Conservation (phyloP, 2,113 vertebrate genomes). For the Bambusicola thoracicus region DNA sequence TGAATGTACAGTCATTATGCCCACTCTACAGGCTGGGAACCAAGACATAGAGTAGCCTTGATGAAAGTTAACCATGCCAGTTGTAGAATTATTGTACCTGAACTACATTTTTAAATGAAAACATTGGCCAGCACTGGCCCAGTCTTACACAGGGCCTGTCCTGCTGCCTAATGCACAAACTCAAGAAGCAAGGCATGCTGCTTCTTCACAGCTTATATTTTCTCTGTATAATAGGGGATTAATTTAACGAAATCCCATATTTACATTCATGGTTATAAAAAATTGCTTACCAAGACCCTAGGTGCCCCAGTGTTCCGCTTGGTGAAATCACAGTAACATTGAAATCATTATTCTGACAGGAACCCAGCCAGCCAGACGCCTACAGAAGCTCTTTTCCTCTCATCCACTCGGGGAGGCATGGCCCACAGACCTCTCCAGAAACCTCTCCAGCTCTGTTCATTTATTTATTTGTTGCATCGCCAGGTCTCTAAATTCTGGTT, state of each 20-base stretch:
- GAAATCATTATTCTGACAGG: slow-evolving; percentile 68
- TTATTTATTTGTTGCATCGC: slow-evolving; percentile 62
- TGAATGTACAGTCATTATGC: background rate
- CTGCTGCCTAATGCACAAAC: background rate
- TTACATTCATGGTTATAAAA: slow-evolving; percentile 43
- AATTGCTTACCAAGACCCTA: slow-evolving; percentile 29
- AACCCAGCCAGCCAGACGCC: slow-evolving; percentile 69
- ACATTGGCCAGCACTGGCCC: background rate
- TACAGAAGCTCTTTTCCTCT: slow-evolving; percentile 65
- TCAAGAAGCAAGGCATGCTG: background rate
- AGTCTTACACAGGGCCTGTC: background rate
- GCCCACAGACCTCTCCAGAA: slow-evolving; percentile 52
- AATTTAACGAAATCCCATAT: slow-evolving; percentile 51
- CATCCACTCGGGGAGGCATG: slow-evolving; percentile 47
- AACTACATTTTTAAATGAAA: background rate
- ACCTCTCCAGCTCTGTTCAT: slow-evolving; percentile 56
- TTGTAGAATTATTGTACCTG: background rate
- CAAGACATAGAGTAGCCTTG: fast-evolving
- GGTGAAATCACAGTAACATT: slow-evolving; percentile 51
- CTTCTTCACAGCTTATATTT: background rate
- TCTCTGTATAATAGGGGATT: background rate
- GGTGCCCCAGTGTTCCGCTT: slow-evolving; percentile 32
- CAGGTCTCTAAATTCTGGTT: slow-evolving; percentile 65
- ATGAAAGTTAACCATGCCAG: background rate
- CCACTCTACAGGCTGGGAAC: background rate